Conservation (phyloP, 2,113 vertebrate species). For the Embiotoca jacksoni region DNA sequence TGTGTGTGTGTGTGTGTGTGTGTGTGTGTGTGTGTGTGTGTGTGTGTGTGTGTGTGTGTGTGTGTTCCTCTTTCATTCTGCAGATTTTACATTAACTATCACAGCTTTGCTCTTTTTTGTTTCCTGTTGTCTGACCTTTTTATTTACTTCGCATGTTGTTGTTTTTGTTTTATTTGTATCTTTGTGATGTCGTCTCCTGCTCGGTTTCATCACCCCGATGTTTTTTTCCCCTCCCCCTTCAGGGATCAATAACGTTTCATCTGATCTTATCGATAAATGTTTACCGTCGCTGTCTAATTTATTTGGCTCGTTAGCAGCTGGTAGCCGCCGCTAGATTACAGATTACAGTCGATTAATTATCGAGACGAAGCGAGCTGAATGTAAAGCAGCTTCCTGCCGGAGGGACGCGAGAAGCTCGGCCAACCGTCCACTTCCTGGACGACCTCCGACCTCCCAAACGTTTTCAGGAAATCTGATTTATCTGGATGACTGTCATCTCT, state of each 20-base stretch:
- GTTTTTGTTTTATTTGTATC: background rate
- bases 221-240: constrained; percentile 29
- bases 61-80: constrained; percentile 44
- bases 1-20: constrained; percentile 21
- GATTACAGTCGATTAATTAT: constrained; percentile 55
- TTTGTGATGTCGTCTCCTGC: background rate
- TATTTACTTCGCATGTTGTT: constrained; percentile 32
- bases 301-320: constrained; percentile 70
- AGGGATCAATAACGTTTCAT: constrained; percentile 65
- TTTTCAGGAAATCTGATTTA: too few relatives aligned
- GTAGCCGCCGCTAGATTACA: constrained; percentile 53
- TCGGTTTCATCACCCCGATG: background rate
- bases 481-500: background rate
- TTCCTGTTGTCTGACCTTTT: constrained; percentile 43
- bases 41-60: constrained; percentile 38
- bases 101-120: constrained; percentile 36
- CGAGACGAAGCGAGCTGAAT: constrained; percentile 32
- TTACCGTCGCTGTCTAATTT: constrained; percentile 70
- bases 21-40: constrained; percentile 12
- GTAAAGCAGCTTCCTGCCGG: constrained; percentile 23
- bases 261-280: constrained; percentile 74
- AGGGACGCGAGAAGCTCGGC: background rate
- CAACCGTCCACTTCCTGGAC: background rate
- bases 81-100: constrained; percentile 57
- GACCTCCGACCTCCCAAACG: constrained; percentile 33